Conservation (phyloP, 53 echinoderm and acorn worm species). For the Henricia sp. region DNA sequence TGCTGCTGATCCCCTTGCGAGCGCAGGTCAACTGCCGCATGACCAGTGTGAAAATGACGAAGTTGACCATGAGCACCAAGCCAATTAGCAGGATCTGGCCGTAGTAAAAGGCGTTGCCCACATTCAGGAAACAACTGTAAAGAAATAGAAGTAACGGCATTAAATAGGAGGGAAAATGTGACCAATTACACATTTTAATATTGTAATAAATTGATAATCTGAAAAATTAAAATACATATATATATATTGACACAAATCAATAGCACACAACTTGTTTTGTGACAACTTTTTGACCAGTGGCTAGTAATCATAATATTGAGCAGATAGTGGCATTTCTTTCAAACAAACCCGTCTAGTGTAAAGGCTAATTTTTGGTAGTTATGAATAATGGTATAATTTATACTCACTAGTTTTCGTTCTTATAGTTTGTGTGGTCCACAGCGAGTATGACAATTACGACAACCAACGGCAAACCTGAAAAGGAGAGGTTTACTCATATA, state of each 20-base stretch:
- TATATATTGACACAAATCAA: too few relatives aligned
- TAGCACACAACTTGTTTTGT: too few relatives aligned
- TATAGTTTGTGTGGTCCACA: constrained; percentile 46
- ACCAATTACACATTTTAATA: background rate
- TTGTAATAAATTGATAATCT: too few relatives aligned
- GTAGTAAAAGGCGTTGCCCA: constrained; percentile 65
- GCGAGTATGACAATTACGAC: constrained; percentile 45
- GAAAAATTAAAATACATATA: too few relatives aligned
- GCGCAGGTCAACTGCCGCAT: constrained; percentile 71
- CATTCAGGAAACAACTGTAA: constrained; percentile 72
- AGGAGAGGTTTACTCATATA: background rate
- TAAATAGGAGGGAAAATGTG: background rate
- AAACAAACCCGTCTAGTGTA: background rate
- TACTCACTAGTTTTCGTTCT: constrained; percentile 51
- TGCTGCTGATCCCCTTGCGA: constrained; percentile 29
- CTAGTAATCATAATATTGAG: background rate
- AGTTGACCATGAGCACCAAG: constrained; percentile 63
- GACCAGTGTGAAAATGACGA: constrained; percentile 65
- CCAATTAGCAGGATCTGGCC: constrained; percentile 64
- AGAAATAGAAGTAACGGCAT: background rate
- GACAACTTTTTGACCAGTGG: too few relatives aligned
- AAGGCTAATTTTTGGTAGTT: background rate
- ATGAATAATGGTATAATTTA: background rate
- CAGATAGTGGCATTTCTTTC: background rate
- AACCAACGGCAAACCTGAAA: constrained; percentile 43